Base-by-base conservation (phyloP, 2,797 vertebrate species). In the Coilia nasus region DNA sequence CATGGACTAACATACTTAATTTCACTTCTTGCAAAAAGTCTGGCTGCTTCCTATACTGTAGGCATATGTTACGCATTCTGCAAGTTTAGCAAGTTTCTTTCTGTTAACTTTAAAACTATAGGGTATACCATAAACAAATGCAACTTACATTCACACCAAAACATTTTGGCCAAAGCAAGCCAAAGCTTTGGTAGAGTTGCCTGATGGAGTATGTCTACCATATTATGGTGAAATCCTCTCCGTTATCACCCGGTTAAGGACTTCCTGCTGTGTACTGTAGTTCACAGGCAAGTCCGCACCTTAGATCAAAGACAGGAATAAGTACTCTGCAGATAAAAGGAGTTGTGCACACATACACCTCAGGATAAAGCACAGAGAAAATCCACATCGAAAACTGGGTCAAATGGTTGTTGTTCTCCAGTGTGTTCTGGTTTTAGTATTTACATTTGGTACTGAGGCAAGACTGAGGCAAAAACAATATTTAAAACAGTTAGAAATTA, bases 341-440 rank as follows among this genome's bases (percentile, higher is more conserved):
- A 44, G 19, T 17, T 78, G 35, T 78, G 71, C 82, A 82, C 56
- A 82, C 56, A 41, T 56, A 64, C 46, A 71, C 35, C 59, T 15
- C 31, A 35, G 54, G 41, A 46, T 56, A 78, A 44, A 17, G 35
- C 71, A 44, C 35, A 21, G 31, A 78, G 35, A 78, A 78, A 78
- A 44, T 17, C 71, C 71, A 78, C 71, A 78, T 44, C 17, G 17
- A 21, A 78, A 78, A 78, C 14, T 75, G 67, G 67, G 67, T 75
- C 67, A 75, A 75, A 75, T 75, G 67, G 67, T 14, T 71, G 64
- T 67, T 75, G 67, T 75, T 41, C 67, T 19, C 67, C 28, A 75
- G 14, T 75, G 31, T 35, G 67, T 75, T 75, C 67, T 75, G 31
- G 31, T 44, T 78, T 78, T 41, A 3, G 15, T 78, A 44, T 78